Conservation (phyloP, 2,113 vertebrate genomes). For the Tachysurus vachellii region DNA sequence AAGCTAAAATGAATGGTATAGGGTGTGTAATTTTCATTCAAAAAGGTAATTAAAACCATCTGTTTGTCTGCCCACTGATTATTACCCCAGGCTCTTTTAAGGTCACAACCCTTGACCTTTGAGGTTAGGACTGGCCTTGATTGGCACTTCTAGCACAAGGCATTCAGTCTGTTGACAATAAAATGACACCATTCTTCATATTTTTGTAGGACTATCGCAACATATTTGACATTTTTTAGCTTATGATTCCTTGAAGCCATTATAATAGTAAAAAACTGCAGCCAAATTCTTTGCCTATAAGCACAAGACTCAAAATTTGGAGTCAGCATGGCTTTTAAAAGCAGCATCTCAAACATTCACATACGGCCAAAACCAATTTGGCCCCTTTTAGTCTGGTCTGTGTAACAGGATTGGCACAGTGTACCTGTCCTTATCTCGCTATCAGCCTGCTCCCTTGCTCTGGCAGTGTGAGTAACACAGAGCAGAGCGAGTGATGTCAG, state of each 20-base stretch:
- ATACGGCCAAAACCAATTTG: background rate
- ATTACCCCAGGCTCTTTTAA: conserved; percentile 30
- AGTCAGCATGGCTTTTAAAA: background rate
- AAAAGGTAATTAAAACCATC: conserved; percentile 42
- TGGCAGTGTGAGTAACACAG: conserved; percentile 7
- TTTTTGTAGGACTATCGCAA: background rate
- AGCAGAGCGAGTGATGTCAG: conserved; percentile 42
- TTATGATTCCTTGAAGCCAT: background rate
- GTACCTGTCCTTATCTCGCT: background rate
- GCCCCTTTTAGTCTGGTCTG: background rate
- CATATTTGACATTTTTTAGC: background rate
- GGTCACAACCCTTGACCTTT: conserved; percentile 39
- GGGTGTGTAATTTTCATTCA: conserved; percentile 7
- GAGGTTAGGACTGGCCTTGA: conserved; percentile 40
- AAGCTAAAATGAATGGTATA: background rate
- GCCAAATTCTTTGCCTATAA: background rate
- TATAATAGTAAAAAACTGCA: background rate
- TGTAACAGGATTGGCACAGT: background rate
- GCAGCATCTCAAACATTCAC: background rate
- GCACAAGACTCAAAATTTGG: background rate
- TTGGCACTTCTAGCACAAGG: conserved; percentile 36
- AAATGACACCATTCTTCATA: background rate
- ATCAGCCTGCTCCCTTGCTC: background rate
- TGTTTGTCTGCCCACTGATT: conserved; percentile 44
- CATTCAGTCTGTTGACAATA: conserved; percentile 15